These are phyloP conservation scores for Vultur gryphus DNA, from an alignment of 2,797 vertebrate genomes.

Conservation along the genomic window DNA sequence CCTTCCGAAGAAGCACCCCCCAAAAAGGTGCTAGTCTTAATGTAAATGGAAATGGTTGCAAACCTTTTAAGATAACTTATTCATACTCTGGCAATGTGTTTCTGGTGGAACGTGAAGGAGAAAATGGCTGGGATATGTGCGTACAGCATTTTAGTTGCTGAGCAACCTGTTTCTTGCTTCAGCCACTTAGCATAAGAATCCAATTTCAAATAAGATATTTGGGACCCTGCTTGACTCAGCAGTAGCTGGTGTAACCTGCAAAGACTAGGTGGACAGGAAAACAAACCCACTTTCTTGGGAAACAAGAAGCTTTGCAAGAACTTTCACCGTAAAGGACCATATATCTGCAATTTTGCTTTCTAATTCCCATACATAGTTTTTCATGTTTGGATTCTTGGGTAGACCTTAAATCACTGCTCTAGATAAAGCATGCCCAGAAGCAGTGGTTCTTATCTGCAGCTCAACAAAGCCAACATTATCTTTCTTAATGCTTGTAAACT, in stretches of 20 bases:
- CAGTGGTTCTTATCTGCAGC: conserved; percentile 1
- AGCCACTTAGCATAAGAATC: not conserved
- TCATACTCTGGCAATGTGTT: not conserved
- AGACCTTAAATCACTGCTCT: not conserved
- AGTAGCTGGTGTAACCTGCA: not conserved
- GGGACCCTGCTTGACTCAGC: not conserved
- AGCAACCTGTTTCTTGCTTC: conserved; percentile 34
- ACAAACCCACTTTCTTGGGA: not conserved
- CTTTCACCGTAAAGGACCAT: not conserved
- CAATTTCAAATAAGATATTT: not conserved
- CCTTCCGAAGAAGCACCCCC: not conserved
- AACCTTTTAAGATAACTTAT: not conserved
- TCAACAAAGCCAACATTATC: not conserved
- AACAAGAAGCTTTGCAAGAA: not conserved
- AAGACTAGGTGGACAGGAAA: not conserved
- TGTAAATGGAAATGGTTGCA: not conserved
- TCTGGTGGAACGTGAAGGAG: not conserved
- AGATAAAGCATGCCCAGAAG: not conserved
- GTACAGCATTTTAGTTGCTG: not conserved
- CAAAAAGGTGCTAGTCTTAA: not conserved
- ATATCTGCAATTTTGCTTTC: not conserved
- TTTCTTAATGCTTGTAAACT: not conserved
- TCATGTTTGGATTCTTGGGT: not conserved
- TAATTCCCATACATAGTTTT: not conserved
- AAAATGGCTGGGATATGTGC: not conserved